Base-by-base conservation (phyloP, 2,888 invertebrate species). In the Xestia sexstrigata region DNA sequence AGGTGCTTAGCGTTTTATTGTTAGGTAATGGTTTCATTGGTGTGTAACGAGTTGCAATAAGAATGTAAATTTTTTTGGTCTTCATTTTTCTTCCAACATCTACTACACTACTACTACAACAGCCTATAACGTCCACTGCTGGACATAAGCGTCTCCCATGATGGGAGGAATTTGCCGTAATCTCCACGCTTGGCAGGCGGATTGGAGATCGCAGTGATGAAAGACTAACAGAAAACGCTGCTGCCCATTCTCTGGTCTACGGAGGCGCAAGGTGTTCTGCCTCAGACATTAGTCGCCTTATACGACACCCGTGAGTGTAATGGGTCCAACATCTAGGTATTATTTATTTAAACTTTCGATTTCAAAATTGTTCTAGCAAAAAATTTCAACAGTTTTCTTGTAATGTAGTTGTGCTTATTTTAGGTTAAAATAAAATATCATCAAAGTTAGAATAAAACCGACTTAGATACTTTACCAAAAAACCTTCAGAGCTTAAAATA, bases 1-100 rank as follows among this genome's bases (percentile, higher is more conserved):
- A 30, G 58, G 42, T n/a, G 42, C 80, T 80, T 55, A 76, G 73
- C 74, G 58, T 75, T 81, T 78, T 78, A 58, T 67, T 78, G 70
- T 65, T 0, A n/a, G 7, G 30, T 72, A 66, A 74, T 67, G n/a
- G 13, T 68, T 83, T 74, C 78, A 74, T 81, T 74, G 1, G 23
- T 35, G 30, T 26, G 13, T 62, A 69, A 76, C 1, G 30, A 39
- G 63, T n/a, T 47, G 60, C n/a, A 39, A 69, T 30, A 26, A 35
- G 2, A 0, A 7, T 62, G 15, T 55, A 2, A 8, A 13, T 26
- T n/a, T 42, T 45, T 23, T 47, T 23, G 17, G 11, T 26, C 1
- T 39, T 39, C 15, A 20, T n/a, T n/a, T n/a, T n/a, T n/a, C n/a
- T n/a, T n/a, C n/a, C n/a, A n/a, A n/a, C n/a, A n/a, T n/a, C n/a